Evolutionary conservation across 1,140 invertebrate species (phyloP), one percentile per base, ranked within the genome.

Genomic region (Contarinia nasturtii): DNA sequence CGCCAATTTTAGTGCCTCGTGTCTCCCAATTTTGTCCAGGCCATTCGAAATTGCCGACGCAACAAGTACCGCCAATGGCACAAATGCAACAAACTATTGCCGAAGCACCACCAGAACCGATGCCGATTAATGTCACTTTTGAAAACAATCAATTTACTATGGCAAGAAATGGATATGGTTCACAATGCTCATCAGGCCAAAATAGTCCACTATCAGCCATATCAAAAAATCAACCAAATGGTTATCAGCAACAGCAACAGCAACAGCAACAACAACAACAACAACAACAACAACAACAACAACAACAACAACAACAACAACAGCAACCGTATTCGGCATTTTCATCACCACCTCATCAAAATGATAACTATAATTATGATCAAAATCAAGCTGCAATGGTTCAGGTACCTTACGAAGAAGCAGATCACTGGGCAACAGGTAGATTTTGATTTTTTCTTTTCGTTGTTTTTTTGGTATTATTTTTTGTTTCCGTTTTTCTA

Each of bases 171-270:
- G 27, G 27, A 3, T 27, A 27, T 27, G 10, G 27, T 27, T 27
- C 27, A 10, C 27, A 27, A 27, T 27, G 27, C 10, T 27, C 27
- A 27, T 27, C 27, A 10, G 27, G 10, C 3, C 27, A 3, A 27
- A 27, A 27, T 27, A 27, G 27, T 10, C 27, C 27, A 27, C 3
- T 27, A 27, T 27, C 27, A 27, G 4, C 27, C 3, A 27, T 27
- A 10, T 27, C 10, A 27, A n/a, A n/a, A n/a, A 27, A 70, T 88
- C 20, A 73, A 81, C 2, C 89, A 94, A 58, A 82, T 86, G 1
- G 77, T 81, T 4, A 94, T 95, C 91, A 91, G 90, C 7, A 85
- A 92, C 56, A 95, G 96, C 67, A 87, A 95, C 0, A 89, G 83
- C 21, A 95, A 86, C 73, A 75, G 18, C 79, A 79, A 49, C 83